These are phyloP conservation scores for Herpetotheres cachinnans DNA, from an alignment of 2,113 vertebrate genomes.

Conservation along the genomic window DNA sequence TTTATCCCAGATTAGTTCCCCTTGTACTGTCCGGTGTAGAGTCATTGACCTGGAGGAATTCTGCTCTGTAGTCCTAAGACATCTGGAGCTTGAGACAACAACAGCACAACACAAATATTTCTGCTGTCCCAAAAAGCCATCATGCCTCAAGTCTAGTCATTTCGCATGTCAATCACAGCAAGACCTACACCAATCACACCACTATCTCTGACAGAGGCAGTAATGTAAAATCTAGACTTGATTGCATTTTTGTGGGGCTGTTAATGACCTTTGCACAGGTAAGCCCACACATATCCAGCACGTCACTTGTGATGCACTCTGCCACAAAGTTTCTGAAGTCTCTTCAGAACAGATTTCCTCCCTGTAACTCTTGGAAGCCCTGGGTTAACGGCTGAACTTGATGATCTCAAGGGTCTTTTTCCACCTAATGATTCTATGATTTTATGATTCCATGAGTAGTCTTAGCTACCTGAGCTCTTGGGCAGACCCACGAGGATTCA, in stretches of 20 bases:
- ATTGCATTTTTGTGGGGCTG: fast-evolving
- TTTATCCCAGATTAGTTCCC: background rate
- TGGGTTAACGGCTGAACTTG: no score
- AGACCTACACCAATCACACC: background rate
- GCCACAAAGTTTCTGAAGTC: background rate
- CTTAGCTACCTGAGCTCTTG: background rate
- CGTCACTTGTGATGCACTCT: background rate
- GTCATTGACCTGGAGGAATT: background rate
- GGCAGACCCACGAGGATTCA: fast-evolving
- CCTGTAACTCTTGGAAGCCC: background rate
- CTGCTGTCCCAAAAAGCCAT: background rate
- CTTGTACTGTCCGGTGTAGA: background rate
- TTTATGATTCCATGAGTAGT: no score
- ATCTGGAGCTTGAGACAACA: background rate
- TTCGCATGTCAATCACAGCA: background rate
- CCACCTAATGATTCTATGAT: no score
- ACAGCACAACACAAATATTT: background rate
- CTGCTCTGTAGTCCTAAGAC: background rate
- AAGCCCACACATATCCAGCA: background rate
- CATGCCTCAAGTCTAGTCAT: background rate
- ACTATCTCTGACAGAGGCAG: background rate
- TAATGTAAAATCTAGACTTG: background rate
- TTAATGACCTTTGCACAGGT: background rate
- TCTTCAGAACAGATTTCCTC: background rate
- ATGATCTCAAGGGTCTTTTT: no score